Conservation (phyloP, 2,888 invertebrate genomes). For the Ophonus ardosiacus region DNA sequence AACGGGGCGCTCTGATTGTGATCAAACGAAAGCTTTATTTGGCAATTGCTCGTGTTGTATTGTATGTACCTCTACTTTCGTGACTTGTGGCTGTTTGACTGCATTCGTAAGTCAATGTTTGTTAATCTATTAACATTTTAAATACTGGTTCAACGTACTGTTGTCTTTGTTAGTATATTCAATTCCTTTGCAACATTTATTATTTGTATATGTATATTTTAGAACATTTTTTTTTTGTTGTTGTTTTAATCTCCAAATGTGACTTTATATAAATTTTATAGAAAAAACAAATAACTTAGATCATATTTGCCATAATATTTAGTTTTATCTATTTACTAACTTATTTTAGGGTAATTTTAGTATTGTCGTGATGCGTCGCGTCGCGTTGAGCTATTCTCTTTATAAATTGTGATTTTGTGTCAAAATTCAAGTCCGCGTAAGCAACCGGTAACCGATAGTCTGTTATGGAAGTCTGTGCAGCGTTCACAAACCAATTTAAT, state of each 20-base stretch:
- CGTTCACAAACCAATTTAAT: constrained; percentile 55
- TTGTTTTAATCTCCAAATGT: constrained; percentile 56
- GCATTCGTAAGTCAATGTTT: constrained; percentile 58
- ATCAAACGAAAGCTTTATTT: constrained; percentile 59
- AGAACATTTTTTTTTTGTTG: constrained; percentile 47
- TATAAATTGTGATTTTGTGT: constrained; percentile 24
- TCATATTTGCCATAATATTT: constrained; percentile 59
- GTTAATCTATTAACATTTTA: constrained; percentile 56
- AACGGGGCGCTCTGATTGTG: background rate
- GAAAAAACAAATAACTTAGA: constrained; percentile 28
- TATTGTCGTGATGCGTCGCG: background rate
- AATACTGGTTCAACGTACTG: constrained; percentile 55
- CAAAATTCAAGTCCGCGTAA: constrained; percentile 38
- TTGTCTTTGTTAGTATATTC: constrained; percentile 33
- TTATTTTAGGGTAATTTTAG: constrained; percentile 49
- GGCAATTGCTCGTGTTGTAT: constrained; percentile 61
- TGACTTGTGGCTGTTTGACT: constrained; percentile 52
- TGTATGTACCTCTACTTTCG: constrained; percentile 37
- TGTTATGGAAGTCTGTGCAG: constrained; percentile 61
- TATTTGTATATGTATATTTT: constrained; percentile 47
- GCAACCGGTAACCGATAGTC: constrained; percentile 41
- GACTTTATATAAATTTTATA: constrained; percentile 44
- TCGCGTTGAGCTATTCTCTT: constrained; percentile 39
- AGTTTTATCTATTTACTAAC: constrained; percentile 58
- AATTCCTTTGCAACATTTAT: constrained; percentile 34